Conservation (phyloP, 2,888 invertebrate species). For the Norana najaformis region DNA sequence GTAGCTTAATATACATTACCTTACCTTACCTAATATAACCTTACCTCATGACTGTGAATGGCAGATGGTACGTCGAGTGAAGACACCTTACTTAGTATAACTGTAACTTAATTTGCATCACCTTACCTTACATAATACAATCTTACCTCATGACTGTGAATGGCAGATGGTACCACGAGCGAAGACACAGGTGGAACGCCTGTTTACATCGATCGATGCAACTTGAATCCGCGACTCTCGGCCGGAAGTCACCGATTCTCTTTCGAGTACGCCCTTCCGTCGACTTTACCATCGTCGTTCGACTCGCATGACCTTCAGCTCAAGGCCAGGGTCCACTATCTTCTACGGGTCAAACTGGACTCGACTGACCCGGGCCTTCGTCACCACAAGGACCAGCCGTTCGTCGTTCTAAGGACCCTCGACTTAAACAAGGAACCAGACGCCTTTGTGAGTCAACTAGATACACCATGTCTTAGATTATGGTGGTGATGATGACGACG, state of each 20-base stretch:
- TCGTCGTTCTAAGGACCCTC: constrained; percentile 43
- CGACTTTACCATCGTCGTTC: constrained; percentile 43
- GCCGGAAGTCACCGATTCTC: constrained; percentile 44
- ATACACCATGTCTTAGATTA: not conserved
- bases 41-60: not conserved
- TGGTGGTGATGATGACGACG: not conserved
- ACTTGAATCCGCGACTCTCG: not conserved
- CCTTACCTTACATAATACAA: no score
- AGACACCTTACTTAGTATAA: not conserved
- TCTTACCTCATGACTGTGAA: no score
- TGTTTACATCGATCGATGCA: constrained; percentile 9
- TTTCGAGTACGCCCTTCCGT: constrained; percentile 44
- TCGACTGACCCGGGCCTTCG: constrained; percentile 41
- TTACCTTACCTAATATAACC: no score
- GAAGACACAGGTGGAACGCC: not conserved
- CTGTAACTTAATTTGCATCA: no score
- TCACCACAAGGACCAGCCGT: constrained; percentile 37
- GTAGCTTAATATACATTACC: no score
- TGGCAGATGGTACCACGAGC: not conserved
- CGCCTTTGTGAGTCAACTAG: not conserved
- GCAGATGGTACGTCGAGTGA: not conserved
- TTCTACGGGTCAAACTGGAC: constrained; percentile 44
- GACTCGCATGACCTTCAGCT: constrained; percentile 41
- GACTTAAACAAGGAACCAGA: constrained; percentile 42
- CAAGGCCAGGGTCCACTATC: constrained; percentile 45